phyloP scores from a whole-genome alignment of 1,140 invertebrate genomes.

The Cylas formicarius region DNA sequence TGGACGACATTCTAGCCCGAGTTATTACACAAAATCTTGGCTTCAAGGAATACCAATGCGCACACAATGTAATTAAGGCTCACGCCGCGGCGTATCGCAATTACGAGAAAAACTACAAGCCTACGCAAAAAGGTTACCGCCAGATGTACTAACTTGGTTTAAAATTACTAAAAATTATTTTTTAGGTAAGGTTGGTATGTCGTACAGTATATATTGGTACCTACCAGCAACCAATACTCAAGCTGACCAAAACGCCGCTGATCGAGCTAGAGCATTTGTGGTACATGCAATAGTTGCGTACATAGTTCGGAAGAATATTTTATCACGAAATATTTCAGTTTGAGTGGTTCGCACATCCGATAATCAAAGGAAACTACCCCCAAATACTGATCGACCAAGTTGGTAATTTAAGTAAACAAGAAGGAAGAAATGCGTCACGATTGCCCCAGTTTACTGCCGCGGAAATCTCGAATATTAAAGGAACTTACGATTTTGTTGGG shows the following conservation, averaged over 20 bases:
- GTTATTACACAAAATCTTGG: too few relatives aligned
- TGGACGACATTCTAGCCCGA: neutral
- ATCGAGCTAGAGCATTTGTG: slow-evolving; percentile 1
- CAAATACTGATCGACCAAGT: neutral
- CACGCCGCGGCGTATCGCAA: too few relatives aligned
- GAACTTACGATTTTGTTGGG: slow-evolving; percentile 34
- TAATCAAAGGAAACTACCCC: slow-evolving; percentile 1
- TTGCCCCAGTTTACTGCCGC: slow-evolving; percentile 47
- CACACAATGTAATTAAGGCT: too few relatives aligned
- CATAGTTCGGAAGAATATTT: neutral
- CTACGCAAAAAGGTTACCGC: too few relatives aligned
- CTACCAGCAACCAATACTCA: neutral
- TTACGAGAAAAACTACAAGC: too few relatives aligned
- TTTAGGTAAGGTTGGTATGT: neutral
- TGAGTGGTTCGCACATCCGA: slow-evolving; percentile 1
- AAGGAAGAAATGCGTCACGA: neutral
- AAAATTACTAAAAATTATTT: too few relatives aligned
- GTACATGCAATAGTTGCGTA: neutral
- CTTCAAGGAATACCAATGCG: too few relatives aligned
- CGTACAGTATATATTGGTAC: neutral
- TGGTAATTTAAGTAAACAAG: neutral
- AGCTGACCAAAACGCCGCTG: neutral
- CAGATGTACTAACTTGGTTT: too few relatives aligned
- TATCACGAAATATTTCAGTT: neutral
- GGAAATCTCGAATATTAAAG: slow-evolving; percentile 51